Percentiles rank a stretch among this genome's conserved stretches.
Evolutionary conservation across 2,888 invertebrate species (phyloP).

Genomic region (Craniophora ligustri): DNA sequence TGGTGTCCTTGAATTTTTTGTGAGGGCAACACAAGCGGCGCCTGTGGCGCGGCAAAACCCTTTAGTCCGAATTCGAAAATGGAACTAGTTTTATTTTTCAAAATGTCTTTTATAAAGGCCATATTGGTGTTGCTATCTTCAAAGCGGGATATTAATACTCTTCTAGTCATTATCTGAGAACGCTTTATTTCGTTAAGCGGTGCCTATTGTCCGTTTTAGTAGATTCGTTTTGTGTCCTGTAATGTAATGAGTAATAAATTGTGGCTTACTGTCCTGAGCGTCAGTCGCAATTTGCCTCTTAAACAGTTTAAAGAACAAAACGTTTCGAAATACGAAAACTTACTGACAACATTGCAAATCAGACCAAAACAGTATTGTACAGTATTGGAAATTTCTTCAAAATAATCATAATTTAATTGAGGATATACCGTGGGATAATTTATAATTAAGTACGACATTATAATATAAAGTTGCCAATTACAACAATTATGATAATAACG

Average conservation of each 20-base stretch:
- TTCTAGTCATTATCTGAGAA: slow-evolving; percentile 77
- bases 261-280: slow-evolving; percentile 52
- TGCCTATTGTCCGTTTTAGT: slow-evolving; percentile 67
- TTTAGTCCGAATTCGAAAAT: slow-evolving; percentile 79
- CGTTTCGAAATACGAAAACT: slow-evolving; percentile 20
- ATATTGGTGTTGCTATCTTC: slow-evolving; percentile 52
- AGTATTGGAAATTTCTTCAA: too few species aligned
- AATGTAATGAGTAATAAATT: slow-evolving; percentile 64
- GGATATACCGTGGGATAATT: neutral
- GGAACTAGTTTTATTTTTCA: slow-evolving; percentile 60
- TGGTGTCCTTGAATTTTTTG: slow-evolving; percentile 73
- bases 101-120: slow-evolving; percentile 45
- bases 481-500: too few species aligned
- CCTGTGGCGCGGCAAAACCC: slow-evolving; percentile 82
- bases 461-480: too few species aligned
- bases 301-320: slow-evolving; percentile 19
- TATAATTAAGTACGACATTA: slow-evolving; percentile 2
- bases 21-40: slow-evolving; percentile 76
- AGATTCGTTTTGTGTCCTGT: slow-evolving; percentile 58
- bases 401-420: slow-evolving; percentile 3
- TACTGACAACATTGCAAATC: too few species aligned
- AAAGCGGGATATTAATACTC: slow-evolving; percentile 77
- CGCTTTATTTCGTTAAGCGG: slow-evolving; percentile 74
- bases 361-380: too few species aligned
- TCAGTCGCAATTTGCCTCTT: slow-evolving; percentile 57